phyloP scores from a whole-genome alignment of 2,113 vertebrate genomes.

The Chionis minor region DNA sequence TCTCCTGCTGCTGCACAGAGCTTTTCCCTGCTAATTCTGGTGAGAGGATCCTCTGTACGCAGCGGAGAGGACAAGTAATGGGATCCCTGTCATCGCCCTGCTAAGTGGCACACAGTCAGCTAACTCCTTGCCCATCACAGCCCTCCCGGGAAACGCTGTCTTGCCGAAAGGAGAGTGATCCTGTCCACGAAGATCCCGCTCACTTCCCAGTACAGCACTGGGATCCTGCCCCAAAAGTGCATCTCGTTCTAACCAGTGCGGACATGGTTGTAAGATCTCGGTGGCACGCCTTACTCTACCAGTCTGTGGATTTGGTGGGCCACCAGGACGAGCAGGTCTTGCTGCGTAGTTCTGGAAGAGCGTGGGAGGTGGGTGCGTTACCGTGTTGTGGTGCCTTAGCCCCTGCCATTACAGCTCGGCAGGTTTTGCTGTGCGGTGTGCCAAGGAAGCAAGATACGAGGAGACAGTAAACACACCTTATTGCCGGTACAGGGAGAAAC shows the following conservation, averaged over 20 bases:
- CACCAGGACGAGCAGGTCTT: neutral
- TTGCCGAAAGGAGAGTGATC: neutral
- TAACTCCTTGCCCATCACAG: neutral
- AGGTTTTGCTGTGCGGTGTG: neutral
- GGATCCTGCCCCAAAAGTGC: neutral
- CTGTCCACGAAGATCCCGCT: neutral
- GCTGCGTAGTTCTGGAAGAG: neutral
- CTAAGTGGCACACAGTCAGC: neutral
- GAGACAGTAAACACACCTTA: neutral
- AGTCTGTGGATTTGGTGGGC: neutral
- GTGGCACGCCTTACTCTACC: neutral
- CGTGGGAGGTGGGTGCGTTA: rapidly evolving
- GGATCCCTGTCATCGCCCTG: neutral
- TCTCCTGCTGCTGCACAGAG: neutral
- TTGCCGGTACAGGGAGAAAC: neutral
- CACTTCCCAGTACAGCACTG: neutral
- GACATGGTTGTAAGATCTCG: rapidly evolving
- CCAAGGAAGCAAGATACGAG: neutral
- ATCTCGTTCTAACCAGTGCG: too few species aligned
- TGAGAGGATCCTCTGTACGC: neutral
- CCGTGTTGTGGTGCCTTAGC: neutral
- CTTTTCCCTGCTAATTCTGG: neutral
- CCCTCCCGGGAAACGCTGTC: rapidly evolving
- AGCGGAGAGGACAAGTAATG: neutral
- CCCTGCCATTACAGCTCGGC: neutral